These are phyloP conservation scores for Rhabditophanes sp. DNA, from an alignment of 2,888 invertebrate genomes.

Conservation along the genomic window DNA sequence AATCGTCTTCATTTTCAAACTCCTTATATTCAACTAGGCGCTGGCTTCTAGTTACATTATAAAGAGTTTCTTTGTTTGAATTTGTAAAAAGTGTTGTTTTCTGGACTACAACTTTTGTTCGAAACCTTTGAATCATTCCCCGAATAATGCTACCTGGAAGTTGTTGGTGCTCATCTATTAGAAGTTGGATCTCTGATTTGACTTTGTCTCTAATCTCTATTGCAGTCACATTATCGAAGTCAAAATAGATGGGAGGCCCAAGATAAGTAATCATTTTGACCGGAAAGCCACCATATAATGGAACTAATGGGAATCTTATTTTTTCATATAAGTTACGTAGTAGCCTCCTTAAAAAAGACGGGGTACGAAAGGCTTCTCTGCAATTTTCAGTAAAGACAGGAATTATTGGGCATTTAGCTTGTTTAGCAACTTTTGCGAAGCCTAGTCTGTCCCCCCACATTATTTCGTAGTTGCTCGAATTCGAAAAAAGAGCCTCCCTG, in stretches of 20 bases:
- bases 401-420: no score
- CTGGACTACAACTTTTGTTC: no score
- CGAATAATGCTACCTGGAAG: slow-evolving; percentile 36
- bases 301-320: slow-evolving; percentile 72
- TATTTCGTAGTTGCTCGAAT: slow-evolving; percentile 64
- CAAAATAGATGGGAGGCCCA: slow-evolving; percentile 29
- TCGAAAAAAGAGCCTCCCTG: slow-evolving; percentile 79
- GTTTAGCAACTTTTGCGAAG: slow-evolving; percentile 95
- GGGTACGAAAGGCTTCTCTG: slow-evolving; percentile 77
- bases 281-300: slow-evolving; percentile 92
- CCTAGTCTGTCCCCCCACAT: slow-evolving; percentile 83
- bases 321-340: slow-evolving; percentile 61
- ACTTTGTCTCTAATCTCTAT: slow-evolving; percentile 24
- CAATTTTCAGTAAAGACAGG: slow-evolving; percentile 92
- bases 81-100: no score
- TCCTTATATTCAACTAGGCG: no score
- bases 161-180: slow-evolving; percentile 36
- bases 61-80: no score
- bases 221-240: slow-evolving; percentile 24
- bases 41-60: no score
- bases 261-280: slow-evolving; percentile 56
- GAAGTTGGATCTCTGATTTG: slow-evolving; percentile 11
- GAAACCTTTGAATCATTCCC: slow-evolving; percentile 31
- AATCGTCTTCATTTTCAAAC: no score
- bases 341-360: slow-evolving; percentile 47